Conservation (phyloP, 2,797 vertebrate genomes). For the Centropyge bicolor region DNA sequence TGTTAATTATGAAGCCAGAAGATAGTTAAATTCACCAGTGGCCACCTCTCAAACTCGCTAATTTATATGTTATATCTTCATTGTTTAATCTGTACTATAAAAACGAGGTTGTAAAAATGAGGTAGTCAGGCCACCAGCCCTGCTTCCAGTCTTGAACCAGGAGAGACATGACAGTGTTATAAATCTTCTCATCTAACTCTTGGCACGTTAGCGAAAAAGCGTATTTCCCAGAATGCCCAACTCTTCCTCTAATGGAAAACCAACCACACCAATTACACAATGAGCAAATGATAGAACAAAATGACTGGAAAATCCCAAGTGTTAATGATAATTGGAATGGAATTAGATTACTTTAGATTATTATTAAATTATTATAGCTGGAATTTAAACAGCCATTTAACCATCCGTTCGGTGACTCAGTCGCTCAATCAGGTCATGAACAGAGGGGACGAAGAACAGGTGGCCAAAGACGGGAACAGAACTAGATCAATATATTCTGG, state of each 20-base stretch:
- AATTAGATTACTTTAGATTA: too few relatives aligned
- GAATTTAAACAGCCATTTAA: background rate
- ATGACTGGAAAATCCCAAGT: too few relatives aligned
- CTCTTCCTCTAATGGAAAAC: background rate
- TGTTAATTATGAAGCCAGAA: background rate
- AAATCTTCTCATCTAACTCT: background rate
- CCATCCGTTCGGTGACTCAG: conserved; percentile 7
- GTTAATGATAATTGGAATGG: too few relatives aligned
- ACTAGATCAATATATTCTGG: conserved; percentile 57
- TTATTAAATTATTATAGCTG: too few relatives aligned
- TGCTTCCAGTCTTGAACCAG: background rate
- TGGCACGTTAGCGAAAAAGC: rapidly evolving
- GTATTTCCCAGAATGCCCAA: background rate
- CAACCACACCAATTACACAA: background rate
- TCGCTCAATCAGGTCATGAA: conserved; percentile 2
- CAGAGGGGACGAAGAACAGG: conserved; percentile 45
- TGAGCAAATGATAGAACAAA: background rate
- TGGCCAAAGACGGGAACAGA: conserved; percentile 51
- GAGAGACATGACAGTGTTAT: background rate
- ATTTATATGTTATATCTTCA: background rate
- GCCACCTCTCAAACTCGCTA: background rate
- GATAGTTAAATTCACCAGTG: background rate
- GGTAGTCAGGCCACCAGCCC: too few relatives aligned
- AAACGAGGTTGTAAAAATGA: background rate
- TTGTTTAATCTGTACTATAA: background rate